Evolutionary conservation across 2,113 vertebrate species (phyloP).

Genomic region (Zosterops lateralis): DNA sequence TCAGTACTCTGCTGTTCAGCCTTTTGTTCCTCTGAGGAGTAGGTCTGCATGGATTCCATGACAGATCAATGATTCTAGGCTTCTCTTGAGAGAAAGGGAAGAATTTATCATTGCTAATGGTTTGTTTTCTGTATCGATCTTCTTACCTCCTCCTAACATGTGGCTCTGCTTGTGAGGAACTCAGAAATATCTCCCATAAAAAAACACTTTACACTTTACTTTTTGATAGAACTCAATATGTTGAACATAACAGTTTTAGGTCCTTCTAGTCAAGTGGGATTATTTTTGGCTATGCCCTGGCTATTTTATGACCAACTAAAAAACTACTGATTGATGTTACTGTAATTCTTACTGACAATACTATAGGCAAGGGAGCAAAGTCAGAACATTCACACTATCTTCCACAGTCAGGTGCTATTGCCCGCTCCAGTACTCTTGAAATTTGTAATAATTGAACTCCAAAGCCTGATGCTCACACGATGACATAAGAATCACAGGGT

Average conservation of each 20-base stretch:
- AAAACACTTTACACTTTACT: background rate
- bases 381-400: background rate
- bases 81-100: slow-evolving; percentile 2
- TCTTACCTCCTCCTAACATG: background rate
- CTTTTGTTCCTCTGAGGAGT: background rate
- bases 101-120: slow-evolving; percentile 4
- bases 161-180: background rate
- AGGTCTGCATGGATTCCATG: slow-evolving; percentile 14
- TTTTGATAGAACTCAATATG: background rate
- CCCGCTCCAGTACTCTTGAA: background rate
- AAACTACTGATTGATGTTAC: background rate
- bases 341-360: background rate
- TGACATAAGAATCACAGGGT: background rate
- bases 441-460: background rate
- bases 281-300: background rate
- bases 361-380: background rate
- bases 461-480: background rate
- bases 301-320: background rate
- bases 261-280: background rate
- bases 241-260: background rate
- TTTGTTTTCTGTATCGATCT: slow-evolving; percentile 5
- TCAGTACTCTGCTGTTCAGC: background rate
- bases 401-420: background rate
- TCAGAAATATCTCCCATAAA: background rate
- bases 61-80: slow-evolving; percentile 13